Base-by-base conservation (phyloP, 2,797 vertebrate species). In the Sebastes taczanowskii region DNA sequence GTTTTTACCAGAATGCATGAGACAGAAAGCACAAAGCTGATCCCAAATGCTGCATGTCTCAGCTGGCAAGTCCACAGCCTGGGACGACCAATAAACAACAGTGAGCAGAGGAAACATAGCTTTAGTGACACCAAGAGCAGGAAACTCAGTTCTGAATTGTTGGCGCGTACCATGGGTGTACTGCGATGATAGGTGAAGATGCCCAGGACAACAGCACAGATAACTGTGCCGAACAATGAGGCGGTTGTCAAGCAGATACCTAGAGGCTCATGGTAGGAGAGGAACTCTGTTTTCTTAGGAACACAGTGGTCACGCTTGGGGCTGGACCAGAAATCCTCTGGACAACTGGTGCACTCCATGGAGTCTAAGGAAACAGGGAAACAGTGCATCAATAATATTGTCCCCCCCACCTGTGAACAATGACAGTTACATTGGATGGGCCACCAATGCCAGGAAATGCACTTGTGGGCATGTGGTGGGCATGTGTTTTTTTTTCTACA, bases 101-200 rank as follows among this genome's bases (percentile, higher is more conserved):
- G 70, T 1, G 91, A 90, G 25, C 93, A 94, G n/a, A 93, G 69
- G 68, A 94, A 94, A 77, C 93, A 93, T 2, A 92, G 32, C 29
- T 85, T 86, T 4, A 89, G 80, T 20, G 87, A 82, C 22, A 83
- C 9, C 32, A 89, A 56, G 1, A 89, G 67, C 30, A 73, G 38
- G 23, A 92, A 94, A 71, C 93, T 94, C n/a, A 94, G 75, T 66
- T 95, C 93, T 56, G 94, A 94, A 65, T 95, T 95, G 73, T 94
- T 95, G 25, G 94, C 92, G 0, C 91, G 86, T 1, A 94, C 91
- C 16, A 94, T 80, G 0, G 94, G 94, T 35, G 94, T 94, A 1
- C 73, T 78, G 3, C 79, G 82, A 63, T 93, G 78, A 75, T 67
- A 63, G 13, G 42, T 71, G 3, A 95, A 95, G 4, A 95, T 82